Evolutionary conservation across 2,888 invertebrate species (phyloP), one percentile per base, ranked within the genome.

Genomic region (Vanessa cardui): DNA sequence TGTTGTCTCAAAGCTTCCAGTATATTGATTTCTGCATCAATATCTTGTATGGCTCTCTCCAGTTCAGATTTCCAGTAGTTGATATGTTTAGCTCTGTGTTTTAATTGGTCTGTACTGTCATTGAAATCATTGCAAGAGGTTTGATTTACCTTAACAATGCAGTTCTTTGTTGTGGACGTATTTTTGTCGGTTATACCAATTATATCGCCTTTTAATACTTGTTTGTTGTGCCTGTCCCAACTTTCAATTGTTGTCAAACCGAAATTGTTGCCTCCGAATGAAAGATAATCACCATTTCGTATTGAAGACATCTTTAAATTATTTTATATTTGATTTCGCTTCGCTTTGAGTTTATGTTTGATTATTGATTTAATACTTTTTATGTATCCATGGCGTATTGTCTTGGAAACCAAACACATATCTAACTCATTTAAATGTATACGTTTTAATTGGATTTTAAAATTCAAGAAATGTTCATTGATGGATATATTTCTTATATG

Each of bases 51-150:
- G 33, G 92, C 90, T 62, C 91, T 77, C 73, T 91, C 90, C 33
- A 92, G 54, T 77, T 92, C 91, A 0, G 85, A 81, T 76, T 90
- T 91, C 92, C 92, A 92, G 62, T 90, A 92, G 74, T 92, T 87
- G 4, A 92, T 90, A 71, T 92, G 92, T 69, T 90, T 83, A 0
- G 88, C 79, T 58, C 92, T 76, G 44, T 90, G 90, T 72, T 82
- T 83, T 0, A 92, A 64, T 62, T 92, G 92, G 39, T 89, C 88
- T 0, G 92, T 91, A 65, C 87, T 89, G 26, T 91, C 89, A n/a
- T 78, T 80, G 56, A 81, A 92, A 44, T 92, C 88, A 26, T 85
- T 80, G 64, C 90, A 90, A 0, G 91, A 86, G 0, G 88, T 90
- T 65, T 90, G 88, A 56, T 90, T 92, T 0, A 92, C 91, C 80